These are phyloP conservation scores for Cosmia trapezina DNA, from an alignment of 2,888 invertebrate species.

Conservation along the genomic window DNA sequence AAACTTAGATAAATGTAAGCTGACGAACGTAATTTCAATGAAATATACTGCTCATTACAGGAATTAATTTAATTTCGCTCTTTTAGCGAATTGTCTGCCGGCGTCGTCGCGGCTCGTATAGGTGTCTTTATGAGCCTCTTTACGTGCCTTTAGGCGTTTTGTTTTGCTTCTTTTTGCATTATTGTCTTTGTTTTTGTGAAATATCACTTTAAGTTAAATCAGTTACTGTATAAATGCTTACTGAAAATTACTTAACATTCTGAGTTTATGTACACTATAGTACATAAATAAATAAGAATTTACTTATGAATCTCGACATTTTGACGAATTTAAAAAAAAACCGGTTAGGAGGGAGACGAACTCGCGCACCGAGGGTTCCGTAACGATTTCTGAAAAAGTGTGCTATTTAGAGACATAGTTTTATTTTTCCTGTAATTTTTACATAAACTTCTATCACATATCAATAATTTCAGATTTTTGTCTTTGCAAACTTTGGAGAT, in stretches of 20 bases:
- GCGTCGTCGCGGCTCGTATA: constrained; percentile 58
- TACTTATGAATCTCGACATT: not conserved
- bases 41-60: constrained; percentile 80
- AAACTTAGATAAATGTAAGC: constrained; percentile 84
- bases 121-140: constrained; percentile 55
- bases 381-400: no score
- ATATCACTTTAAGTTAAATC: constrained; percentile 1
- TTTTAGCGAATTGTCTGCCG: constrained; percentile 68
- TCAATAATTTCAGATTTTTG: no score
- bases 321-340: not conserved
- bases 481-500: no score
- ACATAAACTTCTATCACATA: no score
- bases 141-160: constrained; percentile 30
- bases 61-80: constrained; percentile 77
- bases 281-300: not conserved
- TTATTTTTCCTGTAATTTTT: no score
- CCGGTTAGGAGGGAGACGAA: no score
- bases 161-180: constrained; percentile 36
- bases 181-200: constrained; percentile 20
- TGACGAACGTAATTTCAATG: constrained; percentile 84
- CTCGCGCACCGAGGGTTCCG: no score
- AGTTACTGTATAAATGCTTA: not conserved
- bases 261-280: no score
- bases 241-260: not conserved
- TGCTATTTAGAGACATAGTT: no score